These are phyloP conservation scores for Anolis sagrei DNA, from an alignment of 2,113 vertebrate genomes.

Conservation along the genomic window DNA sequence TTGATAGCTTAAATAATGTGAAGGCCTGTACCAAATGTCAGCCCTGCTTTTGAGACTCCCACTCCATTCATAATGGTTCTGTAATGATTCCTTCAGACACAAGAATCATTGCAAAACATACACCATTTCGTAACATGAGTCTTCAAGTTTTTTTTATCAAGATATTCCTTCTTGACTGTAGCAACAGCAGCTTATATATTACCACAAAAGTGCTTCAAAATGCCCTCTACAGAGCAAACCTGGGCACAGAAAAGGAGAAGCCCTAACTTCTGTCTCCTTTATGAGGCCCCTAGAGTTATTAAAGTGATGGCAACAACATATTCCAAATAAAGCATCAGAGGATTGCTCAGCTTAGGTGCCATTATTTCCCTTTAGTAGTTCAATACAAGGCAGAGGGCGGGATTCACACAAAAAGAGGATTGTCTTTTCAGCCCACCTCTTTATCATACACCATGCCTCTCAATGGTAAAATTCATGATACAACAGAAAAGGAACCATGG, in stretches of 20 bases:
- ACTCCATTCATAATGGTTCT: background rate
- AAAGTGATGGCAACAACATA: background rate
- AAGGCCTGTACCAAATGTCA: background rate
- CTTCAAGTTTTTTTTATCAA: background rate
- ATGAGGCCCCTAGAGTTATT: background rate
- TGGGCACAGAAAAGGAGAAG: background rate
- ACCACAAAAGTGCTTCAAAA: background rate
- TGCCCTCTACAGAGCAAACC: background rate
- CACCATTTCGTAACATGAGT: background rate
- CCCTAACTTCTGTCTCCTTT: background rate
- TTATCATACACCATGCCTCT: background rate
- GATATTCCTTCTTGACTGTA: background rate
- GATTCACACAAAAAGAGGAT: background rate
- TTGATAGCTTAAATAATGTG: background rate
- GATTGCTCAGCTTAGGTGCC: background rate
- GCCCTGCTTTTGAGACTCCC: background rate
- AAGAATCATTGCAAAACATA: background rate
- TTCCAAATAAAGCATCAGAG: background rate
- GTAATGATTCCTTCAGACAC: background rate
- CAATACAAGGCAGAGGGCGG: background rate
- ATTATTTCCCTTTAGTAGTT: background rate
- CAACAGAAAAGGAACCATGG: background rate
- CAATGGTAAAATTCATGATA: background rate
- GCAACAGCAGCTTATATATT: background rate
- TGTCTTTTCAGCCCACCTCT: background rate